These are phyloP conservation scores for Orchesella cincta DNA, from an alignment of 1,140 invertebrate species.

Conservation along the genomic window DNA sequence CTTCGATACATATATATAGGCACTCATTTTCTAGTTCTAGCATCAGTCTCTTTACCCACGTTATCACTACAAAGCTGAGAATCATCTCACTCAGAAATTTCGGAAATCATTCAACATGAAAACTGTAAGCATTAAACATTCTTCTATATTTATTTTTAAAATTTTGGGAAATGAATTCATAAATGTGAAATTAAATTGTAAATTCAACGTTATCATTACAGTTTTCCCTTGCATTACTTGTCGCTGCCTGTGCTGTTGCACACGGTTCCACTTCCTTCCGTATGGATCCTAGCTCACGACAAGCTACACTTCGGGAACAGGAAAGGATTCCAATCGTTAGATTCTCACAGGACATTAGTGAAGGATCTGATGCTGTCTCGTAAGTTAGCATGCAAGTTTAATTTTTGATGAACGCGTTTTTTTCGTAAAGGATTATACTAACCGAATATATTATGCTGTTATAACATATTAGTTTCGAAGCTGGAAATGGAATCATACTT, in stretches of 20 bases:
- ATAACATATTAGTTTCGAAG: not conserved
- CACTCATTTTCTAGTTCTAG: not conserved
- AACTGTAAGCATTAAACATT: not conserved
- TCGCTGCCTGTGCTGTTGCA: not conserved
- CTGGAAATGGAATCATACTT: not conserved
- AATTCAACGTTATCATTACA: not conserved
- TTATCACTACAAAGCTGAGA: no score
- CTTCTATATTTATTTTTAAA: not conserved
- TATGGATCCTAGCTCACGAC: not conserved
- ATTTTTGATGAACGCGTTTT: not conserved
- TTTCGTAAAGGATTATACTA: not conserved
- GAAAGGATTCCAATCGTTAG: not conserved
- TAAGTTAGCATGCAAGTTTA: not conserved
- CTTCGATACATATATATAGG: not conserved
- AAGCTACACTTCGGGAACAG: not conserved
- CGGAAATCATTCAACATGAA: not conserved
- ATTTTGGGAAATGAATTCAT: not conserved
- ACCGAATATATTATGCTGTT: not conserved
- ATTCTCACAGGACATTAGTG: not conserved
- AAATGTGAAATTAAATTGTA: not conserved
- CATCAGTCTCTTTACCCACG: not conserved
- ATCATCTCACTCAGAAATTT: not conserved
- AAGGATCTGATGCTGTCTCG: not conserved
- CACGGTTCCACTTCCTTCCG: not conserved
- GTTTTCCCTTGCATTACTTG: not conserved